Conservation (phyloP, 2,888 invertebrate species). For the Ditylenchus weischeri region DNA sequence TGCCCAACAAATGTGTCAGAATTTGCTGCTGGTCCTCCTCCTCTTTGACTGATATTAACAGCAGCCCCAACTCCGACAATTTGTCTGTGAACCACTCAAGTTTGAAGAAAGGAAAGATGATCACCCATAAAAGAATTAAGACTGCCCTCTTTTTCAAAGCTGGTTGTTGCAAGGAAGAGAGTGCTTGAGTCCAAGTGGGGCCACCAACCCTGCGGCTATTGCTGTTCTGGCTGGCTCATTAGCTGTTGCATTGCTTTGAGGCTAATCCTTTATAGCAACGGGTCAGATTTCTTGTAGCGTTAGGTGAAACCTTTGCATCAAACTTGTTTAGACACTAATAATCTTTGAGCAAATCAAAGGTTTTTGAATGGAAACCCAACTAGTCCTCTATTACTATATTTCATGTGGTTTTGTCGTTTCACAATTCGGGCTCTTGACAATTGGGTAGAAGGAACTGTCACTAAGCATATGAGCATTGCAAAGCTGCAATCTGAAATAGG, state of each 20-base stretch:
- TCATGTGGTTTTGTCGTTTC: too few species aligned
- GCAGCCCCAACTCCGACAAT: neutral
- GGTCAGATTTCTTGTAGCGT: neutral
- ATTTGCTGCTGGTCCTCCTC: neutral
- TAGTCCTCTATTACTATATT: too few species aligned
- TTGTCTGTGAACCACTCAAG: neutral
- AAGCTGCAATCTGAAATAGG: too few species aligned
- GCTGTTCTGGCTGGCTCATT: neutral
- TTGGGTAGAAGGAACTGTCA: too few species aligned
- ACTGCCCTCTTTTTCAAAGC: too few species aligned
- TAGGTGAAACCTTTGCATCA: too few species aligned
- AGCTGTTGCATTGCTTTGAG: too few species aligned
- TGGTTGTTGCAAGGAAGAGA: neutral
- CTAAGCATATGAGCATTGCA: too few species aligned
- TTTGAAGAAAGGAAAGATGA: constrained; percentile 8
- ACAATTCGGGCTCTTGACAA: too few species aligned
- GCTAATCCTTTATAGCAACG: neutral
- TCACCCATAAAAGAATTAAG: constrained; percentile 11
- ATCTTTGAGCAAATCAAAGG: too few species aligned
- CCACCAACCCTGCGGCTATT: neutral
- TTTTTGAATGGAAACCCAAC: too few species aligned
- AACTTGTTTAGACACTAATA: too few species aligned
- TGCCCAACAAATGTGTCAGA: constrained; percentile 4
- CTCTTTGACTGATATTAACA: neutral
- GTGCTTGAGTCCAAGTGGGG: neutral